Conservation (phyloP, 2,888 invertebrate genomes). For the Scaptomyza flava region DNA sequence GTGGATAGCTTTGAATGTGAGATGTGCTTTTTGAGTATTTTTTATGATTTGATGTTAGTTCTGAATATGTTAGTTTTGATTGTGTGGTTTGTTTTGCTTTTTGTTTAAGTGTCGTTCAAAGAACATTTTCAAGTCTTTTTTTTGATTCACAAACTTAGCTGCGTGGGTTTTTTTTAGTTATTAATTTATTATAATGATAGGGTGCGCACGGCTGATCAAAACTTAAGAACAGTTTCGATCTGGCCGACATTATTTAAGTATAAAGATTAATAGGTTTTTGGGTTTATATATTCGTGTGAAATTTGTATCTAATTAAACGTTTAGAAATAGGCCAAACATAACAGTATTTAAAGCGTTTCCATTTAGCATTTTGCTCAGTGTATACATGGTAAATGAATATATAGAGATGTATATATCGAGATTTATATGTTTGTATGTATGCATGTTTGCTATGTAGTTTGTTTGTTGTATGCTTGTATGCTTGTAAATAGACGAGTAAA, state of each 20-base stretch:
- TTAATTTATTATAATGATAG: constrained; percentile 28
- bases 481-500: constrained; percentile 69
- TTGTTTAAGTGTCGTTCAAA: constrained; percentile 46
- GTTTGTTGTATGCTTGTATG: constrained; percentile 6
- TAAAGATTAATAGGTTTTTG: constrained; percentile 28
- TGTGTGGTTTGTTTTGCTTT: constrained; percentile 30
- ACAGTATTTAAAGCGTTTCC: constrained; percentile 75
- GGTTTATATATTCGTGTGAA: constrained; percentile 36
- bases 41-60: constrained; percentile 18
- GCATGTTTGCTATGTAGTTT: constrained; percentile 3
- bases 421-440: constrained; percentile 21
- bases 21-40: constrained; percentile 12
- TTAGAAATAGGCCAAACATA: constrained; percentile 76
- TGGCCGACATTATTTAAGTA: constrained; percentile 22
- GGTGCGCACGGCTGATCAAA: constrained; percentile 21
- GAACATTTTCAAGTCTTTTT: constrained; percentile 62
- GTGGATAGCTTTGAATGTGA: constrained; percentile 8
- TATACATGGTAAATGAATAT: constrained; percentile 64
- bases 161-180: constrained; percentile 17
- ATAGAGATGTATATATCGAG: constrained; percentile 18
- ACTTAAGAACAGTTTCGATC: constrained; percentile 10
- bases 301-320: constrained; percentile 70
- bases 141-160: constrained; percentile 48
- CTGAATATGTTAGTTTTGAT: constrained; percentile 52
- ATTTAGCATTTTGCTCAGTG: constrained; percentile 75